phyloP scores from a whole-genome alignment of 2,113 vertebrate species.

The Emydura subglobosa region DNA sequence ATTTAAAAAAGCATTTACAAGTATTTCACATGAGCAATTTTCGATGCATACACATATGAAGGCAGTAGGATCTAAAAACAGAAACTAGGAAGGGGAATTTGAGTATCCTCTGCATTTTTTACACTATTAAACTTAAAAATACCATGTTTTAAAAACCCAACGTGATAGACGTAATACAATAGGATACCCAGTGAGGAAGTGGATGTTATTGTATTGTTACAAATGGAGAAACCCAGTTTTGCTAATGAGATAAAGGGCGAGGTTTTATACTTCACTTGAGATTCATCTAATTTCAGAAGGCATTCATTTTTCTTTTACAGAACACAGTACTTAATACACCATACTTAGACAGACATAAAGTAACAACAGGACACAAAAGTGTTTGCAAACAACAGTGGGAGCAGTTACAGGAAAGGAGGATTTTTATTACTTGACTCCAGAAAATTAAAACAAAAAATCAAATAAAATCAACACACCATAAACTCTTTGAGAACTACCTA shows the following conservation, averaged over 20 bases:
- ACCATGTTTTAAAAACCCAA: conserved; percentile 57
- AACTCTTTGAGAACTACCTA: not conserved
- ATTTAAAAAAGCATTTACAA: conserved; percentile 11
- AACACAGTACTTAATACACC: not conserved
- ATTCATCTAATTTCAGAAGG: not conserved
- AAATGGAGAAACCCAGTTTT: conserved; percentile 18
- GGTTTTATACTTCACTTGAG: not conserved
- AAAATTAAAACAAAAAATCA: not conserved
- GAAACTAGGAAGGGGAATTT: not conserved
- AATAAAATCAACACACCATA: too few species aligned
- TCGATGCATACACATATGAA: not conserved
- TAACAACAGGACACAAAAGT: not conserved
- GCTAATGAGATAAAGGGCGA: conserved; percentile 28
- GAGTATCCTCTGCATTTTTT: conserved; percentile 45
- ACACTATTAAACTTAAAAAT: conserved; percentile 58
- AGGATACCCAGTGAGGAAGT: conserved; percentile 44
- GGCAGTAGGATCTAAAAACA: conserved; percentile 33
- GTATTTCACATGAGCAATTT: not conserved
- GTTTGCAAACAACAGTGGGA: not conserved
- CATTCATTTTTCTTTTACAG: not conserved
- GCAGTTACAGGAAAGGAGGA: not conserved
- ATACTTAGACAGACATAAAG: not conserved
- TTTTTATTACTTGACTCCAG: not conserved
- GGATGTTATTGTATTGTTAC: conserved; percentile 28
- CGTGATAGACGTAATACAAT: conserved; percentile 41